Evolutionary conservation across 2,888 invertebrate genomes (phyloP).

Genomic region (Crematogaster levior): DNA sequence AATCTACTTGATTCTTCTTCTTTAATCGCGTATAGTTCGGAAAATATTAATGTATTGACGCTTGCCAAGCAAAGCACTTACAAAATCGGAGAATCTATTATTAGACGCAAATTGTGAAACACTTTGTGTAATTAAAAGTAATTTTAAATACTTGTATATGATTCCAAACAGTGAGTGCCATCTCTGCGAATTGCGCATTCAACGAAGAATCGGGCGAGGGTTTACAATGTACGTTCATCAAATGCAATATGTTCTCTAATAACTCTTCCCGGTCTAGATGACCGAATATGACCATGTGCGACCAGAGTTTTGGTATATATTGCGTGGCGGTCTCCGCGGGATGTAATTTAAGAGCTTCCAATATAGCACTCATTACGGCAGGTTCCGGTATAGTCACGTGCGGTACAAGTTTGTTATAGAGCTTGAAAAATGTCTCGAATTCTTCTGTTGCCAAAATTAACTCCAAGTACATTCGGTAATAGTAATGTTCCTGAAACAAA

Average conservation of each 20-base stretch:
- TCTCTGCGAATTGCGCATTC: slow-evolving; percentile 86
- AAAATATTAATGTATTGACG: background rate
- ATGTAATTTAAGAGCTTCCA: slow-evolving; percentile 89
- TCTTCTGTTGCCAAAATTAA: slow-evolving; percentile 88
- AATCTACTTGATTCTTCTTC: background rate
- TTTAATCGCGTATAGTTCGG: background rate
- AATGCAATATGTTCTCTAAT: slow-evolving; percentile 87
- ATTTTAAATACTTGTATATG: slow-evolving; percentile 85
- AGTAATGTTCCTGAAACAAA: slow-evolving; percentile 74
- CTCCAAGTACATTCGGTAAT: slow-evolving; percentile 89
- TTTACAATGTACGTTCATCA: slow-evolving; percentile 86
- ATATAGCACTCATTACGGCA: slow-evolving; percentile 90
- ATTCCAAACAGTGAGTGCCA: slow-evolving; percentile 88
- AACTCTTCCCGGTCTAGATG: slow-evolving; percentile 88
- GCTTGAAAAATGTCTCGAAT: slow-evolving; percentile 89
- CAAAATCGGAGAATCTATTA: background rate
- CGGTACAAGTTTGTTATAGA: slow-evolving; percentile 91
- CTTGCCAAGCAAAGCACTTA: background rate
- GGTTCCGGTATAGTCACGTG: slow-evolving; percentile 94
- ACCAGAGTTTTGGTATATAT: slow-evolving; percentile 92
- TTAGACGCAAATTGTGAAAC: background rate
- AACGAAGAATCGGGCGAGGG: slow-evolving; percentile 77
- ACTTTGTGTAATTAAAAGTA: background rate
- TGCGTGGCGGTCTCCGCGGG: slow-evolving; percentile 87
- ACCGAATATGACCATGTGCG: slow-evolving; percentile 92